A percentile compares a stretch with the other conserved stretches of the same genome.
These are phyloP conservation scores for Papilio gigon DNA, from an alignment of 2,888 invertebrate genomes.

Conservation along the genomic window DNA sequence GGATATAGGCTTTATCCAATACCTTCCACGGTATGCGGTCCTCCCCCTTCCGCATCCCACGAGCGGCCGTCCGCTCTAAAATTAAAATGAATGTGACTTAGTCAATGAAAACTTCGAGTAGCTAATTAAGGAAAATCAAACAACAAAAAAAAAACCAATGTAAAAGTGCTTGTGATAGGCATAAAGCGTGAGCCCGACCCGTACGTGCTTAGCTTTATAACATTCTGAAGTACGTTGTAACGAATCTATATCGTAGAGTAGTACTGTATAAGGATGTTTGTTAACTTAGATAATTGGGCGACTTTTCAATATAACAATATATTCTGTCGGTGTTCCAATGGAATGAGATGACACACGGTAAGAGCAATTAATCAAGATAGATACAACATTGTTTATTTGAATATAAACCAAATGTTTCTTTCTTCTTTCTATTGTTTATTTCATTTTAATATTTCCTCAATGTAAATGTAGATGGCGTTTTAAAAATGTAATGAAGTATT, in stretches of 20 bases:
- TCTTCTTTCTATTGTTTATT: slow-evolving; percentile 14
- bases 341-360: too few species aligned
- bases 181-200: slow-evolving; percentile 23
- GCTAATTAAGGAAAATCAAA: slow-evolving; percentile 32
- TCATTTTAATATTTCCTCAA: slow-evolving; percentile 43
- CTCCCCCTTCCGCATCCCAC: too few species aligned
- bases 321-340: too few species aligned
- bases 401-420: too few species aligned
- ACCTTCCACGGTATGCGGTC: too few species aligned
- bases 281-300: slow-evolving; percentile 19
- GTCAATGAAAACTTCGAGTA: slow-evolving; percentile 8
- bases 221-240: slow-evolving; percentile 19
- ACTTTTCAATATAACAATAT: too few species aligned
- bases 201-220: slow-evolving; percentile 33
- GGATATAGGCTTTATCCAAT: too few species aligned
- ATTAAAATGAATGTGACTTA: slow-evolving; percentile 4
- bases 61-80: too few species aligned
- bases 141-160: slow-evolving; percentile 33
- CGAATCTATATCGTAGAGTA: slow-evolving; percentile 14
- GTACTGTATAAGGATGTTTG: slow-evolving; percentile 14
- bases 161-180: slow-evolving; percentile 20
- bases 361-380: too few species aligned
- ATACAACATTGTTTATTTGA: too few species aligned
- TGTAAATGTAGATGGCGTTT: slow-evolving; percentile 43
- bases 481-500: slow-evolving; percentile 60